Evolutionary conservation across 2,113 vertebrate genomes (phyloP).

Genomic region (Cyprinodon tularosa): DNA sequence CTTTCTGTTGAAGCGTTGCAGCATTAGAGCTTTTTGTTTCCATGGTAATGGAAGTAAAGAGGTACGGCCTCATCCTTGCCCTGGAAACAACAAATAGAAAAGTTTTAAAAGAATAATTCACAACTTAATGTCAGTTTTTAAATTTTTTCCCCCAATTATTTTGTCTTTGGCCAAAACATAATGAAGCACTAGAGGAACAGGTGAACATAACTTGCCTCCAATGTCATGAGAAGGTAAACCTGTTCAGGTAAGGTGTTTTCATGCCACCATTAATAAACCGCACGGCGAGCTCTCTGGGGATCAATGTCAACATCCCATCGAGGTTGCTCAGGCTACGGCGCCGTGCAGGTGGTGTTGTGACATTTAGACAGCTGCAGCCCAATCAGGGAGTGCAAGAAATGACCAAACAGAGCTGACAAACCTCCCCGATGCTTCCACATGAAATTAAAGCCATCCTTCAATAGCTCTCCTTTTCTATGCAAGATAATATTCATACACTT

Average conservation of each 20-base stretch:
- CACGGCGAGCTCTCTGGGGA: neutral
- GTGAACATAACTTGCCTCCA: neutral
- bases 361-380: neutral
- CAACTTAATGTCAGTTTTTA: neutral
- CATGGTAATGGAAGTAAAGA: neutral
- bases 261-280: neutral
- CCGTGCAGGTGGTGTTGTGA: neutral
- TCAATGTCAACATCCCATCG: neutral
- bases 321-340: neutral
- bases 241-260: neutral
- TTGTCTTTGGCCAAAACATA: neutral
- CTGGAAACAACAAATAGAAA: neutral
- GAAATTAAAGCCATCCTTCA: neutral
- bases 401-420: neutral
- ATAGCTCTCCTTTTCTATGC: neutral
- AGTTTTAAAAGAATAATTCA: neutral
- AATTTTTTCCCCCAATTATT: neutral
- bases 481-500: neutral
- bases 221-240: neutral
- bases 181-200: neutral
- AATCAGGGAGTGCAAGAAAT: neutral
- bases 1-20: neutral
- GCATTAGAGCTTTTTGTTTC: neutral
- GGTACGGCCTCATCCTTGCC: neutral
- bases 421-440: neutral